Percentiles rank a stretch among this genome's conserved stretches.
phyloP scores from a whole-genome alignment of 2,797 vertebrate species.

The Ptychobarbus kaznakovi region DNA sequence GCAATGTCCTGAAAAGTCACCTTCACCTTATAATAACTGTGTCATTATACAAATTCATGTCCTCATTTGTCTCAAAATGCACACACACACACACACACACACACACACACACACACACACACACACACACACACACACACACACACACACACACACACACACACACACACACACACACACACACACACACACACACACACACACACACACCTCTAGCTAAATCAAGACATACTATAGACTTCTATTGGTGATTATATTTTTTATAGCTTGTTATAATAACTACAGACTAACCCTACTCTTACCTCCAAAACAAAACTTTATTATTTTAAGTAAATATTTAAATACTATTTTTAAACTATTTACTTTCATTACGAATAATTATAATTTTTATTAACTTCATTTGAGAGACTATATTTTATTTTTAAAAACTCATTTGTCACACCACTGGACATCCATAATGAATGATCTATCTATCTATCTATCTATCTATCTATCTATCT shows the following conservation, averaged over 20 bases:
- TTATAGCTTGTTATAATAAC: constrained; percentile 55
- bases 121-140: not conserved
- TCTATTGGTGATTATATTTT: not conserved
- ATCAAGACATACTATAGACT: constrained; percentile 66
- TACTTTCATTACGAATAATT: not conserved
- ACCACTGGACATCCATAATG: not conserved
- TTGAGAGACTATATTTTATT: not conserved
- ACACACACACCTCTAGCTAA: constrained; percentile 67
- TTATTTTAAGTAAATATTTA: not conserved
- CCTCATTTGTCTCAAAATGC: no score
- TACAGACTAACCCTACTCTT: not conserved
- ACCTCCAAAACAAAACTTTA: not conserved
- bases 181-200: not conserved
- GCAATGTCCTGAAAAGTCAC: no score
- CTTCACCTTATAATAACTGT: no score
- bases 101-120: not conserved
- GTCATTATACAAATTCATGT: no score
- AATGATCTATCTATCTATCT: not conserved
- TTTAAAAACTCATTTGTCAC: not conserved
- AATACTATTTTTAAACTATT: not conserved
- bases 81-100: not conserved
- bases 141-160: not conserved
- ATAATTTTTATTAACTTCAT: not conserved
- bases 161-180: not conserved
- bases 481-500: no score